Base-by-base conservation (phyloP, 2,113 vertebrate genomes). In the Cryptomyrus ogoouensis region DNA sequence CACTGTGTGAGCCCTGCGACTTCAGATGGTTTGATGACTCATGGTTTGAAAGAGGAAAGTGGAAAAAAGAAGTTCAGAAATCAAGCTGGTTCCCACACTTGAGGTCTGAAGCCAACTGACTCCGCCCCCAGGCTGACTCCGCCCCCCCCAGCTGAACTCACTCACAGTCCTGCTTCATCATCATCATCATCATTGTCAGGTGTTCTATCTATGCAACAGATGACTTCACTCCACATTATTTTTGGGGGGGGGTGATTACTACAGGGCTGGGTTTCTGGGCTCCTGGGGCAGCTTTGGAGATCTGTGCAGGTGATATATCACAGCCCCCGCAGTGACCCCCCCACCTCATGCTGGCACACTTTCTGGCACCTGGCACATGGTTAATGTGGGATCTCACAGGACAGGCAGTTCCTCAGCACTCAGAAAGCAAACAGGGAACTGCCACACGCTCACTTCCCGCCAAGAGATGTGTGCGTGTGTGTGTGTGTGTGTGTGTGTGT, bases 51-150 rank as follows among this genome's bases (percentile, higher is more conserved):
- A 87, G 85, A 87, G 85, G 27, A 87, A 52, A 56, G 50, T 77
- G 50, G 47, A 87, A 87, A 87, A 84, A 19, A 84, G 39, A 84
- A 84, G 70, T 85, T 87, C n/a, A 87, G 31, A 87, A 87, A 87
- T 31, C 50, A 53, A 35, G 24, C 27, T 52, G 50, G 47, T 87
- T 87, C 85, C 85, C 85, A 53, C 85, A 50, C 85, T 87, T 42
- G 80, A 24, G 80, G 70, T 42, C 35, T 39, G 35, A 77, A 27
- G n/a, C n/a, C n/a, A 12, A 12, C 62, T 66, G 9, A 66, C 62
- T 66, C 62, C 62, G 0, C n/a, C 62, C 62, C 62, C 62, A 27
- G 62, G 62, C 9, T 66, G 62, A 27, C 62, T 66, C 62, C 58
- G 2, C 62, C n/a, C 13, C 66, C 9, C 35, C 15, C 13, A 35